Percentiles rank a stretch among this genome's conserved stretches.
Evolutionary conservation across 1,140 invertebrate genomes (phyloP).

Genomic region (Leptopilina boulardi): DNA sequence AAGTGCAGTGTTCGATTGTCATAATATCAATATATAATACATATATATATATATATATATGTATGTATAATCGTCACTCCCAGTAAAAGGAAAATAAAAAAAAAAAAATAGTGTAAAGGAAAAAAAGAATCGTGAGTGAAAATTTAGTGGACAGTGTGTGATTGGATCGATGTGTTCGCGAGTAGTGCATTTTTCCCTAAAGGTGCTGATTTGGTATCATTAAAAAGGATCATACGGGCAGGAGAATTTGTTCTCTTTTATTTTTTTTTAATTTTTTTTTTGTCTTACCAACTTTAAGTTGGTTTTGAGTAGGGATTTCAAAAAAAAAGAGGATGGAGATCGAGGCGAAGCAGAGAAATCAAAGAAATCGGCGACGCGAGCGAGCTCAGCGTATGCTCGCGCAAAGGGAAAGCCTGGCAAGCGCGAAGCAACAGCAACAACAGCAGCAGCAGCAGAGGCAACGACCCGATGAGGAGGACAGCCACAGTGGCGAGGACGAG

Average conservation of each 20-base stretch:
- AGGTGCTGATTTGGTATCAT: constrained; percentile 24
- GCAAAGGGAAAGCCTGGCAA: constrained; percentile 83
- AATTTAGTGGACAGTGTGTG: constrained; percentile 12
- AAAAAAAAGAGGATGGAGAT: constrained; percentile 81
- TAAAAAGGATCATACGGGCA: constrained; percentile 6
- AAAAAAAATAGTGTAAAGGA: neutral
- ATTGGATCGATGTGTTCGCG: constrained; percentile 25
- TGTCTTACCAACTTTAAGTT: too few relatives aligned
- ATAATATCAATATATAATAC: neutral
- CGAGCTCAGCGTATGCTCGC: constrained; percentile 90
- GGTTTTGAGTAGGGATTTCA: too few relatives aligned
- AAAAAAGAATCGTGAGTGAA: neutral
- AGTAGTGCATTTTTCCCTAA: constrained; percentile 3
- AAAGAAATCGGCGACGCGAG: constrained; percentile 89
- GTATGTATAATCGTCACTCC: neutral
- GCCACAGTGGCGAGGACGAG: constrained; percentile 85
- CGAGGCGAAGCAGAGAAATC: constrained; percentile 85
- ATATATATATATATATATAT: too few relatives aligned
- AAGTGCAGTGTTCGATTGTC: constrained; percentile 25
- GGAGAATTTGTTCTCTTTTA: neutral
- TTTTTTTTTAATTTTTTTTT: too few relatives aligned
- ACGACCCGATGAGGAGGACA: constrained; percentile 74
- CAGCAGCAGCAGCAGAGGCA: constrained; percentile 62
- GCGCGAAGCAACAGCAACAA: constrained; percentile 72
- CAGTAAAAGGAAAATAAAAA: neutral